Conservation (phyloP, 2,888 invertebrate species). For the Heliconius ismenius region DNA sequence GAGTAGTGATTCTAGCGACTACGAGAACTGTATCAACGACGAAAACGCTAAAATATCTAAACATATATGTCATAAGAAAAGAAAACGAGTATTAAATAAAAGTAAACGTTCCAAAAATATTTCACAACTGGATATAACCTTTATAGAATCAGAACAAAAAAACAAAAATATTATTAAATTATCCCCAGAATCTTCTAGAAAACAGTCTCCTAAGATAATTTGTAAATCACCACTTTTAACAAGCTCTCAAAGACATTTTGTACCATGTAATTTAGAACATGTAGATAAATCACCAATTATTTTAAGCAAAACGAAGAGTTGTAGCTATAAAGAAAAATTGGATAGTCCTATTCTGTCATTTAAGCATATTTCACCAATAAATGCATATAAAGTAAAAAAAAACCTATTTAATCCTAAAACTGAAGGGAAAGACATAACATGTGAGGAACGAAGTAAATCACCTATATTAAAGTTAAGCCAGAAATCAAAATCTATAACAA, state of each 20-base stretch:
- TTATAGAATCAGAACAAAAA: slow-evolving; percentile 48
- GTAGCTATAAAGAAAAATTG: slow-evolving; percentile 17
- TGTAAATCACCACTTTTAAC: slow-evolving; percentile 52
- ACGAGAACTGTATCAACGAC: slow-evolving; percentile 53
- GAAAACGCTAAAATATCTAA: slow-evolving; percentile 48
- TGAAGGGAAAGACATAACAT: slow-evolving; percentile 8
- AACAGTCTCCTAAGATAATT: slow-evolving; percentile 26
- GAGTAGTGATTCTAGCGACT: slow-evolving; percentile 70
- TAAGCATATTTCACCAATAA: slow-evolving; percentile 52
- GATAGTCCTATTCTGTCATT: slow-evolving; percentile 62
- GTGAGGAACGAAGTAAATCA: slow-evolving; percentile 24
- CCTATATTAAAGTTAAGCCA: slow-evolving; percentile 33
- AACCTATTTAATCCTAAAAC: slow-evolving; percentile 51
- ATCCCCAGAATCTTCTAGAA: slow-evolving; percentile 43
- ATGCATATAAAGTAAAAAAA: slow-evolving; percentile 55
- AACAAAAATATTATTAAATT: neutral
- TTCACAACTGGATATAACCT: slow-evolving; percentile 62
- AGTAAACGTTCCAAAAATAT: slow-evolving; percentile 56
- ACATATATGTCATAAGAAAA: slow-evolving; percentile 50
- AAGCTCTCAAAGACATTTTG: slow-evolving; percentile 39
- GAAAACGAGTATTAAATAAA: slow-evolving; percentile 58
- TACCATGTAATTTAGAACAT: slow-evolving; percentile 15
- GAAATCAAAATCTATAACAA: neutral
- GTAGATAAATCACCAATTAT: slow-evolving; percentile 55
- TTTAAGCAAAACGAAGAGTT: slow-evolving; percentile 36